Percentiles rank a stretch among this genome's conserved stretches.
These are phyloP conservation scores for Epizoanthus fatuus DNA, from an alignment of 92 coral and sea anemone species.

Conservation along the genomic window DNA sequence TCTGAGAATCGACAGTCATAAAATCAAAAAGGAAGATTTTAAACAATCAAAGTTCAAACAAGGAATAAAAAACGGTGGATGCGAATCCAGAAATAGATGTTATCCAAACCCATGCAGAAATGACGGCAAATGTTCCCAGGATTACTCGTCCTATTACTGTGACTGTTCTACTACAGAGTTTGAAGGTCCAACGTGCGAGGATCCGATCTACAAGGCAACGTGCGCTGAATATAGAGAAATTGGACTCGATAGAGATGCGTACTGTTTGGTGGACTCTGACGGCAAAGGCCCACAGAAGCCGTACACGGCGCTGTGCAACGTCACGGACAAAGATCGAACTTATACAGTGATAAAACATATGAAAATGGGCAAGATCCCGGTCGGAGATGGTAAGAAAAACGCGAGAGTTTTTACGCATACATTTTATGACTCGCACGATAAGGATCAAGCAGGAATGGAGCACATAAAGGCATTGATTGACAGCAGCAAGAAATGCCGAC, in stretches of 20 bases:
- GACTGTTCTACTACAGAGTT: slow-evolving; percentile 70
- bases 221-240: slow-evolving; percentile 85
- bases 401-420: slow-evolving; percentile 5
- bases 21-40: slow-evolving; percentile 55
- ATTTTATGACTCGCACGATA: slow-evolving; percentile 29
- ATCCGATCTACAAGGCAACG: slow-evolving; percentile 56
- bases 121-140: slow-evolving; percentile 78
- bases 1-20: slow-evolving; percentile 79
- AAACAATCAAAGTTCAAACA: slow-evolving; percentile 42
- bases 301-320: slow-evolving; percentile 86
- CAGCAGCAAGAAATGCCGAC: slow-evolving; percentile 88
- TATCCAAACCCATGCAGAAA: not conserved
- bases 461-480: slow-evolving; percentile 5
- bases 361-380: slow-evolving; percentile 54
- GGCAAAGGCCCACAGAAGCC: slow-evolving; percentile 50
- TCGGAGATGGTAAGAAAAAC: slow-evolving; percentile 25
- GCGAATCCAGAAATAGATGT: slow-evolving; percentile 70
- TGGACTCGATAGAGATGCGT: slow-evolving; percentile 79
- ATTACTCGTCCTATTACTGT: slow-evolving; percentile 68
- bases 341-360: slow-evolving; percentile 80
- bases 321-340: slow-evolving; percentile 64
- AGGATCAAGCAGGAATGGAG: slow-evolving; percentile 18
- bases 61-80: slow-evolving; percentile 48
- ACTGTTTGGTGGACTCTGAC: slow-evolving; percentile 77
- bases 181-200: slow-evolving; percentile 56